Conservation (phyloP, 2,797 vertebrate genomes). For the Callimico goeldii region DNA sequence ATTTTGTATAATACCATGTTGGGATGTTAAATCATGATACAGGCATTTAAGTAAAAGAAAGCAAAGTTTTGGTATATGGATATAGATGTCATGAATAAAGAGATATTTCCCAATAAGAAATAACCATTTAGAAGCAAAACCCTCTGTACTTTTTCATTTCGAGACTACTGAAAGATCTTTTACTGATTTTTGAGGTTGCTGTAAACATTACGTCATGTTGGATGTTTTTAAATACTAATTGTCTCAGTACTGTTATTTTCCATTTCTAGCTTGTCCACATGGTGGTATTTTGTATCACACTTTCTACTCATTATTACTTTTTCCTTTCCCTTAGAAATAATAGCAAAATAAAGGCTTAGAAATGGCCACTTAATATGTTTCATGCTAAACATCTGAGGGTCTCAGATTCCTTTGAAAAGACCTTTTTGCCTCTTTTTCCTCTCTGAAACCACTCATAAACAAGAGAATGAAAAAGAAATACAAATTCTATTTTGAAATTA, state of each 20-base stretch:
- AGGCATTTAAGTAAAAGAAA: neutral
- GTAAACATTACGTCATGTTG: neutral
- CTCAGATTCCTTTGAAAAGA: neutral
- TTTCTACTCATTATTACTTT: neutral
- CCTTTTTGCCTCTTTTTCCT: neutral
- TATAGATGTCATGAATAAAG: neutral
- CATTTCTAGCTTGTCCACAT: neutral
- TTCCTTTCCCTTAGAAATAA: neutral
- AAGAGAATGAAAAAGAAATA: neutral
- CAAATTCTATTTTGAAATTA: neutral
- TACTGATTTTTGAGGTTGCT: slow-evolving; percentile 8
- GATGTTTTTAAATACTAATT: neutral
- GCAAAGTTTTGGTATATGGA: neutral
- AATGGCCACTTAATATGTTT: neutral
- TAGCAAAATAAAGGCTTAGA: neutral
- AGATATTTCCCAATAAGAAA: neutral
- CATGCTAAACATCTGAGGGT: neutral
- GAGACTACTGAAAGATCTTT: slow-evolving; percentile 21
- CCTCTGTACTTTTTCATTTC: neutral
- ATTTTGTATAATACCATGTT: neutral
- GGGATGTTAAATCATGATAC: neutral
- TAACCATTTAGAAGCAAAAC: neutral
- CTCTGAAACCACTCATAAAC: neutral
- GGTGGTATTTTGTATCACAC: neutral
- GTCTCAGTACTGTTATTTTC: neutral